Evolutionary conservation across 1,140 invertebrate species (phyloP), one percentile per base, ranked within the genome.

Genomic region (Oedothorax gibbosus): DNA sequence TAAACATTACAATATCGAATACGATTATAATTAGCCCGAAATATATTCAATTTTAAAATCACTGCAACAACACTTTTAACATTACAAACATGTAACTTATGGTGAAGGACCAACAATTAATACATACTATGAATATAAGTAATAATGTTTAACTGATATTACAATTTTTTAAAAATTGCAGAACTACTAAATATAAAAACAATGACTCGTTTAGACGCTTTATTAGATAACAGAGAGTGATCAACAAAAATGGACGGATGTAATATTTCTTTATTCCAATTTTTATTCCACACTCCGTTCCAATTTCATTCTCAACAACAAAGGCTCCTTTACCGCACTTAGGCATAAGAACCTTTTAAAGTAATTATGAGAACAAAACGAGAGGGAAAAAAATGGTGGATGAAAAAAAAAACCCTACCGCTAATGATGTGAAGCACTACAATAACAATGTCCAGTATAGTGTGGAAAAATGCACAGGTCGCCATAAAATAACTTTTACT

Each of bases 401-500:
- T 64, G 68, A 68, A 81, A 81, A 62, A 81, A 72, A 49, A 35
- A 35, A 5, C 35, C 35, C 62, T 62, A 50, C 35, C 79, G 54
- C 79, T 81, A 81, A 81, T 81, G 79, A 81, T 81, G 66, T 81
- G 15, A 49, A 14, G 9, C 54, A 62, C 54, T 76, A 76, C 21
- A 51, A 57, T 35, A 10, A 53, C 15, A 15, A 18, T 21, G 53
- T 57, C 54, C 68, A 35, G 49, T 15, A 56, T 68, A 11, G 18
- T 64, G 8, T 50, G 21, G n/a, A 18, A 77, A 77, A 77, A 64
- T 9, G 75, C 50, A 12, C 15, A 60, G 66, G 56, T n/a, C 20
- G 60, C 68, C 53, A 71, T 82, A 82, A 82, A 71, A 65, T 82
- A 21, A 68, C 54, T 82, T 82, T 82, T 82, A 82, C 56, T 62